Evolutionary conservation across 2,113 vertebrate genomes (phyloP), one percentile per base, ranked within the genome.

Genomic region (Tauraco erythrolophus): DNA sequence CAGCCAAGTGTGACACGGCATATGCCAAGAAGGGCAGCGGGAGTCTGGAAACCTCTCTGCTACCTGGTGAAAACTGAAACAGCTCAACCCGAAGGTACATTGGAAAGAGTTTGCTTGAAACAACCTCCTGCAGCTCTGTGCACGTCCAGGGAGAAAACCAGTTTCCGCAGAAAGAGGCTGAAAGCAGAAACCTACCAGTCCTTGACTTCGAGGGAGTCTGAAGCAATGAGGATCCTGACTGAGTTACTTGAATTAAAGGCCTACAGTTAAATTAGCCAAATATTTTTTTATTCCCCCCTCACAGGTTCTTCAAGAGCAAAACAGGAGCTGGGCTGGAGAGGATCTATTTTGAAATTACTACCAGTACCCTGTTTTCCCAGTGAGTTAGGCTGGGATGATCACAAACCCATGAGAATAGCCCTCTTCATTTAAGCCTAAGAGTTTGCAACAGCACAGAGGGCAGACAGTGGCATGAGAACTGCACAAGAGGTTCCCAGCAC

Each of bases 121-220:
- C 7, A 21, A 35, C 30, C 43, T 69, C 18, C 66, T 56, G 70
- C 64, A 90, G 25, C 57, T 62, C 74, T 31, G 35, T 23, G 9
- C 24, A 4, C 2, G 3, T 22, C 5, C 1, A 65, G 37, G 18
- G 33, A 83, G 19, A 61, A 87, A 86, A 74, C 1, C 2, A 10
- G 6, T 33, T 84, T 54, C 61, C 61, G 19, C 23, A 69, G 23
- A 57, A 83, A 76, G 23, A 10, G 33, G 11, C 6, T 33, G 50
- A 86, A 94, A 80, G 35, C 60, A 53, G 13, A 68, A 86, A 65
- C 19, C 62, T 83, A 30, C 14, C 11, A 11, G 19, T n/a, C 60
- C 0, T 0, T 11, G 1, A 33, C 4, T 86, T n/a, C 23, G 43
- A 2, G 3, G 35, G 22, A 71, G 7, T 16, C 41, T 24, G 61